Evolutionary conservation across 2,888 invertebrate genomes (phyloP).

Genomic region (Acheta domesticus): DNA sequence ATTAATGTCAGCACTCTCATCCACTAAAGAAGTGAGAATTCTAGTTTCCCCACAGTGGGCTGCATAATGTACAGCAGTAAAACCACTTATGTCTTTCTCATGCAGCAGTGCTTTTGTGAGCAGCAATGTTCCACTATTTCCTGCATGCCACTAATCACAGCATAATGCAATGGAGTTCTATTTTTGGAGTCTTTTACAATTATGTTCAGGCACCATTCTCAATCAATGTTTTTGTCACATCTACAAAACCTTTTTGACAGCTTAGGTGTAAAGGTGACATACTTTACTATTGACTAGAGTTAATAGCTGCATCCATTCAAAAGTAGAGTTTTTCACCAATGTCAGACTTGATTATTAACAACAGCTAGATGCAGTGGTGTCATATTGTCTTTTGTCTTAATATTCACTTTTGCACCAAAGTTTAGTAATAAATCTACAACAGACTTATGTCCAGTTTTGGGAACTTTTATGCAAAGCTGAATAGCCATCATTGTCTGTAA

Average conservation of each 20-base stretch:
- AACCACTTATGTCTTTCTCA: slow-evolving; percentile 29
- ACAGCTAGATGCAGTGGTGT: slow-evolving; percentile 20
- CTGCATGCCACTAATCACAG: slow-evolving; percentile 25
- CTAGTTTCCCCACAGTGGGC: background rate
- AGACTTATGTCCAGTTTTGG: background rate
- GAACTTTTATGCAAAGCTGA: background rate
- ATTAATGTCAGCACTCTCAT: slow-evolving; percentile 26
- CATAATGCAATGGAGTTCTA: slow-evolving; percentile 33
- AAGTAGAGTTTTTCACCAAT: background rate
- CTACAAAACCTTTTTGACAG: too few species aligned
- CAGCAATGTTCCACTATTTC: slow-evolving; percentile 21
- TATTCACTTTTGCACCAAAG: background rate
- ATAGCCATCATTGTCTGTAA: background rate
- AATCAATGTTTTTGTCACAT: too few species aligned
- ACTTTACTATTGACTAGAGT: background rate
- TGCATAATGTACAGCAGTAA: background rate
- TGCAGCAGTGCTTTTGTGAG: slow-evolving; percentile 28
- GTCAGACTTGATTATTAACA: background rate
- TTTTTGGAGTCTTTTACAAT: background rate
- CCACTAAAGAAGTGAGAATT: slow-evolving; percentile 32
- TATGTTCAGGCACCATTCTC: too few species aligned
- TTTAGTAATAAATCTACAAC: slow-evolving; percentile 10
- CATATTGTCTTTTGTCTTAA: background rate
- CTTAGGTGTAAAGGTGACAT: too few species aligned
- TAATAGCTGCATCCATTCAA: background rate